These are phyloP conservation scores for Calcarius lapponicus DNA, from an alignment of 2,797 vertebrate species.

Conservation along the genomic window DNA sequence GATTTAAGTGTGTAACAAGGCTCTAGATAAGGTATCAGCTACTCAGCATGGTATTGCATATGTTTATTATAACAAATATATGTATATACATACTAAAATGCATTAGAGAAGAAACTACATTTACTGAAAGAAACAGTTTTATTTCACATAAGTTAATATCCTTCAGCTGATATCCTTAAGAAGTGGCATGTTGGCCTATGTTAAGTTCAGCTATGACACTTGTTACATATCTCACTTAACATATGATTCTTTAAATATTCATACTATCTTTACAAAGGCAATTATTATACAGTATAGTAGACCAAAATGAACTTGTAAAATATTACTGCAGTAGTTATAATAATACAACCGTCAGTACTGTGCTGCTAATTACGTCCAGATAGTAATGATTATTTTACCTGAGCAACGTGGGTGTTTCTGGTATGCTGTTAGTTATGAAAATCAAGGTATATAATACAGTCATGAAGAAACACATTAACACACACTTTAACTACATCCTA, in stretches of 20 bases:
- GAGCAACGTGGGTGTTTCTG: not conserved
- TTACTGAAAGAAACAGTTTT: not conserved
- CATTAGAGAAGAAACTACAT: not conserved
- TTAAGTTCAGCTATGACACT: not conserved
- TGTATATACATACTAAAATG: not conserved
- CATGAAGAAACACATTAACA: not conserved
- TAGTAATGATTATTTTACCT: slow-evolving; percentile 24
- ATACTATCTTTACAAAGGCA: not conserved
- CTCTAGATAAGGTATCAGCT: not conserved
- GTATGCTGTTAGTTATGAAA: not conserved
- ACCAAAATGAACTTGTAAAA: slow-evolving; percentile 33
- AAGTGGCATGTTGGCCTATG: not conserved
- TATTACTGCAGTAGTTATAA: slow-evolving; percentile 27
- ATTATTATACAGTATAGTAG: slow-evolving; percentile 20
- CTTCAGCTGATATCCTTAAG: not conserved
- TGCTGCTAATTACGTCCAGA: not conserved
- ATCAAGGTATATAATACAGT: not conserved
- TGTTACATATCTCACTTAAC: not conserved
- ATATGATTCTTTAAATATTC: not conserved
- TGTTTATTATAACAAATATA: not conserved
- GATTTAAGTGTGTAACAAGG: slow-evolving; percentile 36
- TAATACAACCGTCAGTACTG: not conserved
- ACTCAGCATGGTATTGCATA: not conserved
- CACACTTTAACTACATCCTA: not conserved
- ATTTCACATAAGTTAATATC: not conserved